Conservation (phyloP, 2,113 vertebrate species). For the Lepus americanus region DNA sequence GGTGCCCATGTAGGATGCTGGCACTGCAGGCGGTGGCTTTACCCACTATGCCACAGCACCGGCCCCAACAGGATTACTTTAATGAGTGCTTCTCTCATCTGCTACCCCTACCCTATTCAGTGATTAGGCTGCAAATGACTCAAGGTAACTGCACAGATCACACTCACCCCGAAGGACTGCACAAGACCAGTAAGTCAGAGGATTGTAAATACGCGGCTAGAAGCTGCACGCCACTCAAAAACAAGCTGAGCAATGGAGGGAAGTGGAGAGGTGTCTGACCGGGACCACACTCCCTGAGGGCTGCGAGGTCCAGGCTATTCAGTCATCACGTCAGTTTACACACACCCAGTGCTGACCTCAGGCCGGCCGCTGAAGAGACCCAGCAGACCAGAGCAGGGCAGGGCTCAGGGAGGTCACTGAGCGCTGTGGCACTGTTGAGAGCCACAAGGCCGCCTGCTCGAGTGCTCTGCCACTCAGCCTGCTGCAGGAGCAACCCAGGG, state of each 20-base stretch:
- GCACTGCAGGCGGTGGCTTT: too few relatives aligned
- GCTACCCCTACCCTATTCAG: background rate
- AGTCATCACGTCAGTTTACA: background rate
- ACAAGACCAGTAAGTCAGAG: background rate
- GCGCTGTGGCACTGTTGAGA: background rate
- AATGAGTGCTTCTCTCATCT: background rate
- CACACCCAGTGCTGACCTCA: background rate
- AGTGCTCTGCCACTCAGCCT: fast-evolving
- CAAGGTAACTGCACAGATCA: background rate
- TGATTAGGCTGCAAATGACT: background rate
- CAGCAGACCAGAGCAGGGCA: background rate
- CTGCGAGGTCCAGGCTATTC: background rate
- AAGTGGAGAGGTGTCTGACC: background rate
- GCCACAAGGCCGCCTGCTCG: background rate
- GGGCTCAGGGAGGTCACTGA: background rate
- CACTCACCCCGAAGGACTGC: background rate
- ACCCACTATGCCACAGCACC: too few relatives aligned
- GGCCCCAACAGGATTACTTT: background rate
- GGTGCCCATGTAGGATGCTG: too few relatives aligned
- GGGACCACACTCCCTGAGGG: too few relatives aligned
- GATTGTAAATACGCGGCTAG: background rate
- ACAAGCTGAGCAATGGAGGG: background rate
- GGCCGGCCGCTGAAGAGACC: background rate
- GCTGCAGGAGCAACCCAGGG: background rate
- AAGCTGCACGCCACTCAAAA: background rate